These are phyloP conservation scores for Sisyra nigra DNA, from an alignment of 2,888 invertebrate species.

Conservation along the genomic window DNA sequence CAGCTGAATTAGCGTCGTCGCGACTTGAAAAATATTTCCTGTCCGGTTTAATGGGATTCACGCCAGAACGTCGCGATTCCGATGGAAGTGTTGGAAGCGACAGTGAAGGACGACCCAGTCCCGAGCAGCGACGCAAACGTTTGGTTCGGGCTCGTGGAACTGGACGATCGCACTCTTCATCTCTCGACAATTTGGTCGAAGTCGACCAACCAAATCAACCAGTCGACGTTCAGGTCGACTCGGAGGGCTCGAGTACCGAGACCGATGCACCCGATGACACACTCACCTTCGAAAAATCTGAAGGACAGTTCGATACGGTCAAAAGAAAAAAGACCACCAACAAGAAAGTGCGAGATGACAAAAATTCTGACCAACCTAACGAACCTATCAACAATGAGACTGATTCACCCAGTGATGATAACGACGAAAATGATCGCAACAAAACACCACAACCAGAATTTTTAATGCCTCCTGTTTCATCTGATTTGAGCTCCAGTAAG, in stretches of 20 bases:
- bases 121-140: conserved; percentile 68
- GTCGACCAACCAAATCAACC: conserved; percentile 23
- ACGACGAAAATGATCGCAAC: conserved; percentile 48
- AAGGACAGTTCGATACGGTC: conserved; percentile 64
- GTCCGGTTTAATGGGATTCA: conserved; percentile 71
- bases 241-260: conserved; percentile 47
- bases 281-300: conserved; percentile 48
- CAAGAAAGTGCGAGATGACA: conserved; percentile 26
- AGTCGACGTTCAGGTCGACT: conserved; percentile 35
- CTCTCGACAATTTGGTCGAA: conserved; percentile 59
- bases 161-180: conserved; percentile 67
- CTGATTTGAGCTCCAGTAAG: conserved; percentile 42
- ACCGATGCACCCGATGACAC: conserved; percentile 54
- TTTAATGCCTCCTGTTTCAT: conserved; percentile 32
- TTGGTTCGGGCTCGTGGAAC: conserved; percentile 69
- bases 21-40: conserved; percentile 81
- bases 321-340: conserved; percentile 74
- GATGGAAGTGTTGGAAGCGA: conserved; percentile 76
- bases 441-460: conserved; percentile 54
- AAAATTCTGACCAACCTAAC: conserved; percentile 35
- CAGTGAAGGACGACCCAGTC: conserved; percentile 76
- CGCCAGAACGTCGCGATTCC: conserved; percentile 56
- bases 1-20: conserved; percentile 64
- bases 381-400: conserved; percentile 48
- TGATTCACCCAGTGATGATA: conserved; percentile 37